Evolutionary conservation across 2,888 invertebrate species (phyloP).

Genomic region (Hypena proboscidalis): DNA sequence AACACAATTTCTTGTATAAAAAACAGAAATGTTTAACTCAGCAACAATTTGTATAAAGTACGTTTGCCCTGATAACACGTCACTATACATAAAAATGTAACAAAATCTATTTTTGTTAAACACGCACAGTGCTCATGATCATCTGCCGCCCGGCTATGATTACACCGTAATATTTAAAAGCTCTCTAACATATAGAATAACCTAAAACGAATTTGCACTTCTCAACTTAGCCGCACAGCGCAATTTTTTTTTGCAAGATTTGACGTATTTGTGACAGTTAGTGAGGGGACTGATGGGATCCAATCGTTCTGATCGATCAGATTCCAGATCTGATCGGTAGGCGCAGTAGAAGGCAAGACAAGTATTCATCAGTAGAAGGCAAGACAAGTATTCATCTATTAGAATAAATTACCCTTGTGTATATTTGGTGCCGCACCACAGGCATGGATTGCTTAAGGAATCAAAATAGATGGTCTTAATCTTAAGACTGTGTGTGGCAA

Average conservation of each 20-base stretch:
- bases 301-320: no score
- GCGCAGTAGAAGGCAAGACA: no score
- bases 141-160: constrained; percentile 64
- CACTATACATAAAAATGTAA: constrained; percentile 76
- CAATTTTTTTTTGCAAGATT: constrained; percentile 43
- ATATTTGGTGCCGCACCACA: no score
- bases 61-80: constrained; percentile 74
- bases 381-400: no score
- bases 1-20: constrained; percentile 57
- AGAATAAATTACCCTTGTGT: no score
- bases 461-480: no score
- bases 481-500: no score
- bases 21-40: constrained; percentile 62
- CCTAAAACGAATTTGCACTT: constrained; percentile 27
- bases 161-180: constrained; percentile 45
- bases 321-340: no score
- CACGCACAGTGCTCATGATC: constrained; percentile 79
- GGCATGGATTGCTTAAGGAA: no score
- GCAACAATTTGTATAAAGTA: constrained; percentile 61
- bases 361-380: no score
- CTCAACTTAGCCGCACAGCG: constrained; percentile 48
- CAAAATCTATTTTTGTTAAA: constrained; percentile 79
- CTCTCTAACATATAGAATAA: constrained; percentile 32
- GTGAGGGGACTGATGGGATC: constrained; percentile 34
- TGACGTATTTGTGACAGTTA: constrained; percentile 57